Base-by-base conservation (phyloP, 2,797 vertebrate species). In the Oophaga sylvatica region DNA sequence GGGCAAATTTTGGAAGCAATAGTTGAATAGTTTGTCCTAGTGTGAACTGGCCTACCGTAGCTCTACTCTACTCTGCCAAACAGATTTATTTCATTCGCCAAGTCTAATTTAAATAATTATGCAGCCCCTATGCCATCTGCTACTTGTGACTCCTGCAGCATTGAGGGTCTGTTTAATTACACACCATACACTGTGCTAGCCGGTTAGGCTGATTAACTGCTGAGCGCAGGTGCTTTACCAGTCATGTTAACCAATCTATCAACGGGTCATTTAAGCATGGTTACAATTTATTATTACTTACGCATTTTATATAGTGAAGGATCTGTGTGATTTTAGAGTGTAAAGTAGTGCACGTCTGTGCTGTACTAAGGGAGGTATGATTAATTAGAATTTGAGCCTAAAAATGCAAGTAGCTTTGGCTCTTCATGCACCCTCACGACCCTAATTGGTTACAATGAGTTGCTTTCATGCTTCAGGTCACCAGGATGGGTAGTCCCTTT, bases 71-170 rank as follows among this genome's bases (percentile, higher is more conserved):
- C 75, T 26, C 45, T 77, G 75, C 75, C 75, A 56, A 41, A 76
- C 48, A 77, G n/a, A 53, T 26, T 13, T 26, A 16, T 26, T 77
- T 26, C 41, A 77, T 77, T 53, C 8, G 22, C 75, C n/a, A 77
- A 77, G 75, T 56, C 45, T 3, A 56, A 77, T 80, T 60, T 80
- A 56, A 77, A 56, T 77, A 77, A 77, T 77, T 77, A 77, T 77
- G 20, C 75, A 77, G 75, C 53, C 26, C 48, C 75, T n/a, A 48
- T 48, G 53, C 75, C 75, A 77, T 77, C 75, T 82, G 45, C 53
- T 67, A 67, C 16, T 67, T 53, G 80, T n/a, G 41, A 17, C 45
- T 41, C 62, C 62, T 68, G 63, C 80, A 81, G 31, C 26, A 67
- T 26, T 67, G 11, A 65, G 60, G 41, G 35, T 81, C 60, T 75